Evolutionary conservation across 1,140 invertebrate species (phyloP).

Genomic region (Eufriesea mexicana): DNA sequence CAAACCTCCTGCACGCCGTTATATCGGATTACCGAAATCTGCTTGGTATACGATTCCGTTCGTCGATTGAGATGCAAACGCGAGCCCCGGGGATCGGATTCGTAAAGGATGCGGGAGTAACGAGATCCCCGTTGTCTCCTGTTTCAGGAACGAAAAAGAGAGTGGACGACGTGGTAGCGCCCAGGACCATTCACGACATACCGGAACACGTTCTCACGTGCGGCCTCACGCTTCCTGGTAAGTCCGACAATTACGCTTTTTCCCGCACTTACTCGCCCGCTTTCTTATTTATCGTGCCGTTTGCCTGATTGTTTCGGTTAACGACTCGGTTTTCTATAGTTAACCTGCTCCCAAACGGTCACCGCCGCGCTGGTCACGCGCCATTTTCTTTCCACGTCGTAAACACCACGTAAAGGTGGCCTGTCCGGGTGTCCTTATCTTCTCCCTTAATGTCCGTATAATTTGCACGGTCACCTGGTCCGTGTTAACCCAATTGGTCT

Average conservation of each 20-base stretch:
- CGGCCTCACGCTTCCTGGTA: conserved; percentile 79
- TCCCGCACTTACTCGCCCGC: background rate
- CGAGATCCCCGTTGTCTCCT: conserved; percentile 56
- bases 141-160: conserved; percentile 79
- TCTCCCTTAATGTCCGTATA: no score
- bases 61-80: conserved; percentile 54
- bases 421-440: no score
- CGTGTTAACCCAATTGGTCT: no score
- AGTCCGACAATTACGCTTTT: conserved; percentile 47
- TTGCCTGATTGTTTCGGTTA: no score
- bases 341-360: no score
- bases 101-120: conserved; percentile 55
- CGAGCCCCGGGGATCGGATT: conserved; percentile 36
- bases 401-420: no score
- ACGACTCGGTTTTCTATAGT: no score
- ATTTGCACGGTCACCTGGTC: no score
- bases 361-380: no score
- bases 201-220: conserved; percentile 78
- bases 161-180: conserved; percentile 75
- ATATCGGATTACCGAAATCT: conserved; percentile 54
- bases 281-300: no score
- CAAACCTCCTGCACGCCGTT: background rate
- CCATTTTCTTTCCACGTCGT: no score
- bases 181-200: conserved; percentile 78
- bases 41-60: conserved; percentile 44